Evolutionary conservation across 2,888 invertebrate species (phyloP), one percentile per base, ranked within the genome.

Genomic region (Thera britannica): DNA sequence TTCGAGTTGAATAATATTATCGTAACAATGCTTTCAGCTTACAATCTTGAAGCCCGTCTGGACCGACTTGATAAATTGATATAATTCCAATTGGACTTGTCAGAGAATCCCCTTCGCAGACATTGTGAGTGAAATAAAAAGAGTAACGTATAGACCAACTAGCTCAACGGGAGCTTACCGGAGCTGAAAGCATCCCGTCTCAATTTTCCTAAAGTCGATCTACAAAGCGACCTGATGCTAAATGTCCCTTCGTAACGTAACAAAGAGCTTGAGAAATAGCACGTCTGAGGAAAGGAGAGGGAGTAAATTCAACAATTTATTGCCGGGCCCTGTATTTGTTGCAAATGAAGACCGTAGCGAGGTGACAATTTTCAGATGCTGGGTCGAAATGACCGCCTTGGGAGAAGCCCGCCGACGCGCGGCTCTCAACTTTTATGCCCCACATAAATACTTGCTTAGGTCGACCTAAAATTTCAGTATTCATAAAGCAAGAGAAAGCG

Each of bases 281-380:
- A 86, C 86, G 86, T 86, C 88, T 88, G 85, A 88, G 87, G 80
- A 82, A 86, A 87, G 83, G 79, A 85, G 82, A 82, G 85, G 84
- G 84, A 88, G 87, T 91, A 90, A 91, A 92, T 89, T 91, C 87
- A 87, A 85, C 87, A 89, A 90, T 92, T 92, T 92, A 92, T 90
- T 86, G 89, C 86, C 81, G 77, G 84, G 86, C 78, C 86, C 86
- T 90, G 89, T 90, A 90, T 92, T 91, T 92, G 91, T 90, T 90
- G 90, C 90, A 92, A 92, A 92, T 92, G 92, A 92, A 92, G 90
- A 89, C 88, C 85, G 54, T 80, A 80, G 84, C 77, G 87, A 90
- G 91, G 92, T 92, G 92, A 92, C 92, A 91, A 92, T 90, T 90
- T 90, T 89, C 86, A 86, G 87, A 82, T 84, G 84, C 79, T 82